Percentiles rank a stretch among this genome's conserved stretches.
phyloP scores from a whole-genome alignment of 2,888 invertebrate genomes.

The Beris chalybata region DNA sequence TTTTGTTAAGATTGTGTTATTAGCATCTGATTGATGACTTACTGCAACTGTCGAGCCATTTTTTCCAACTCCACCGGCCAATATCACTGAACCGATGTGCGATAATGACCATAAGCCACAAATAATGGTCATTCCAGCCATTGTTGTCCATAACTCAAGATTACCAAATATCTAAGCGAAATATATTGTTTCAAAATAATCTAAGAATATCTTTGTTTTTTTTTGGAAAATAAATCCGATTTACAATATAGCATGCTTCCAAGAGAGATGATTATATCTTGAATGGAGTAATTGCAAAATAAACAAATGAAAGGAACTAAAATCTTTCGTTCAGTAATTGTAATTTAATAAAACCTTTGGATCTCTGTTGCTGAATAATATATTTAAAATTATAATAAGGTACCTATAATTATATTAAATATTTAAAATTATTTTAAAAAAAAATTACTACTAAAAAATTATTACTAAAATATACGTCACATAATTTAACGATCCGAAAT shows the following conservation, averaged over 20 bases:
- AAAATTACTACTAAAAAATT: too few relatives aligned
- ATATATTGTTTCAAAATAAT: conserved; percentile 28
- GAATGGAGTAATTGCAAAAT: too few relatives aligned
- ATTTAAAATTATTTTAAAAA: too few relatives aligned
- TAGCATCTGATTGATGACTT: conserved; percentile 59
- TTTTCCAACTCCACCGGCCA: conserved; percentile 95
- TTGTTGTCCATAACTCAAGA: conserved; percentile 74
- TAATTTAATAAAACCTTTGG: too few relatives aligned
- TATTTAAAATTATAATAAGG: too few relatives aligned
- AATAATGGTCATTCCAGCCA: conserved; percentile 73
- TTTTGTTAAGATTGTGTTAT: background rate
- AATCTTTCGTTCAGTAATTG: too few relatives aligned
- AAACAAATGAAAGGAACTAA: too few relatives aligned
- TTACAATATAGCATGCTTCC: background rate
- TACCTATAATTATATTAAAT: too few relatives aligned
- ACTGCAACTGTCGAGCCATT: conserved; percentile 99
- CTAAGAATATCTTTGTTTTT: background rate
- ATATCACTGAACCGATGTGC: conserved; percentile 75
- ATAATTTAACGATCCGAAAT: too few relatives aligned
- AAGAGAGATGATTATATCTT: too few relatives aligned
- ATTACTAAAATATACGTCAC: too few relatives aligned
- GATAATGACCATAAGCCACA: conserved; percentile 73
- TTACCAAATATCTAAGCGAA: conserved; percentile 60
- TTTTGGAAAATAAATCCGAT: background rate
- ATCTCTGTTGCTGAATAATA: too few relatives aligned